phyloP scores from a whole-genome alignment of 2,888 invertebrate species.

The Chymomyza caudatula region DNA sequence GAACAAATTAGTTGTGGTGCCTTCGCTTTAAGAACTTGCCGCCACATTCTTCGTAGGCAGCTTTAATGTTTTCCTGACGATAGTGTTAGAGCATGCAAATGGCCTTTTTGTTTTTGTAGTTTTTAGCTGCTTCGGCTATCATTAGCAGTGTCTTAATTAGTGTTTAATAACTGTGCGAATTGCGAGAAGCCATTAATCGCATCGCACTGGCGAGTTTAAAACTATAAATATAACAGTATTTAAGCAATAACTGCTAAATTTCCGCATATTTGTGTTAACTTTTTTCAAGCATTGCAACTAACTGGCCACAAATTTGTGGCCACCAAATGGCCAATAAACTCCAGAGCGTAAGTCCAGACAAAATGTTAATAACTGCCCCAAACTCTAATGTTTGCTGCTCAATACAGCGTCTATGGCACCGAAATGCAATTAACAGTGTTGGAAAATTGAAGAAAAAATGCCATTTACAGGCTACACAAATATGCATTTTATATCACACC shows the following conservation, averaged over 20 bases:
- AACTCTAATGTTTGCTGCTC: neutral
- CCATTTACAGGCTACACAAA: neutral
- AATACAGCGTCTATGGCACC: neutral
- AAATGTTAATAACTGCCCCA: neutral
- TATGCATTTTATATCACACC: neutral
- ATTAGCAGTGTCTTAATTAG: constrained; percentile 37
- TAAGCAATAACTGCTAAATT: neutral
- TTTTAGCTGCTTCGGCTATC: neutral
- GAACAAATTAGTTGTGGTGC: constrained; percentile 29
- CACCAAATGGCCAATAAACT: neutral
- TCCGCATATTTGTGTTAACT: neutral
- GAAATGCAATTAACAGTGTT: neutral
- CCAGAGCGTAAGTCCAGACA: neutral
- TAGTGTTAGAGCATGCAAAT: constrained; percentile 13
- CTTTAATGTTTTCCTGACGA: constrained; percentile 68
- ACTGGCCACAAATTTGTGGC: neutral
- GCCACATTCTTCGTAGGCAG: no score
- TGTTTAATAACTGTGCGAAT: constrained; percentile 39
- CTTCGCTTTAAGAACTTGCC: neutral
- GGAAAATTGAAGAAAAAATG: neutral
- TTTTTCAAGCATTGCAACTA: neutral
- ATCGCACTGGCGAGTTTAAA: no score
- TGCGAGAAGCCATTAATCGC: neutral
- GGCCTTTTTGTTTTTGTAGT: neutral
- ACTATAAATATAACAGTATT: neutral